Percentiles rank a stretch among this genome's conserved stretches.
phyloP scores from a whole-genome alignment of 2,113 vertebrate genomes.

The Typhlomys cinereus region DNA sequence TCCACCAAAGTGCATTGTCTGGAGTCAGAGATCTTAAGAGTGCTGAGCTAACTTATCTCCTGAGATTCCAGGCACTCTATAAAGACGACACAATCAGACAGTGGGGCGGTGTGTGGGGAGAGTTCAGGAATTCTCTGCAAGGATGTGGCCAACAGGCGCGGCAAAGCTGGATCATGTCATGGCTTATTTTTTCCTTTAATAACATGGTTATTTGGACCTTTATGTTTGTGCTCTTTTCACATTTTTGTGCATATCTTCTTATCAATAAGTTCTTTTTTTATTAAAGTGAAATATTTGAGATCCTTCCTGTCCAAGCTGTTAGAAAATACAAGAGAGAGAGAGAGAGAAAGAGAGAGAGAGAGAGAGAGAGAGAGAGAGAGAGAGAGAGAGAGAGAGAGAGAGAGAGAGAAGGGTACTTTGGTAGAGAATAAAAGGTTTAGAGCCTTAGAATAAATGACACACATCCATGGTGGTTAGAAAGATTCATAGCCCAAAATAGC shows the following conservation, averaged over 20 bases:
- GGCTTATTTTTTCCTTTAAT: neutral
- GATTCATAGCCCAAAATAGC: neutral
- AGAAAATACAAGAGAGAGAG: neutral
- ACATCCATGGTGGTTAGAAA: neutral
- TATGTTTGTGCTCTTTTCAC: slow-evolving; percentile 19
- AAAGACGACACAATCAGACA: neutral
- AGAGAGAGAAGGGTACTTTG: neutral
- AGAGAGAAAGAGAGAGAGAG: neutral
- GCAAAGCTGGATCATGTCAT: slow-evolving; percentile 15
- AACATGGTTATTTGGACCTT: slow-evolving; percentile 26
- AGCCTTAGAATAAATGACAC: neutral
- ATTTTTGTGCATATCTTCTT: slow-evolving; percentile 16
- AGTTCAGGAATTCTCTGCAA: slow-evolving; percentile 29
- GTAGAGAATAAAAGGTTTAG: neutral
- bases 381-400: neutral
- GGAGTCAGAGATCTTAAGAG: slow-evolving; percentile 56
- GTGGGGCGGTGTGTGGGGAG: slow-evolving; percentile 29
- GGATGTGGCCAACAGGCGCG: neutral
- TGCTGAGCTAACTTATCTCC: slow-evolving; percentile 53
- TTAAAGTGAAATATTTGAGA: slow-evolving; percentile 46
- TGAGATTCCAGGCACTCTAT: slow-evolving; percentile 7
- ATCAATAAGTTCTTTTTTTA: slow-evolving; percentile 60
- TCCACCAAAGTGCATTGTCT: slow-evolving; percentile 55
- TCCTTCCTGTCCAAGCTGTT: slow-evolving; percentile 4
- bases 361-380: neutral